phyloP scores from a whole-genome alignment of 2,113 vertebrate genomes.

The Murina feae region DNA sequence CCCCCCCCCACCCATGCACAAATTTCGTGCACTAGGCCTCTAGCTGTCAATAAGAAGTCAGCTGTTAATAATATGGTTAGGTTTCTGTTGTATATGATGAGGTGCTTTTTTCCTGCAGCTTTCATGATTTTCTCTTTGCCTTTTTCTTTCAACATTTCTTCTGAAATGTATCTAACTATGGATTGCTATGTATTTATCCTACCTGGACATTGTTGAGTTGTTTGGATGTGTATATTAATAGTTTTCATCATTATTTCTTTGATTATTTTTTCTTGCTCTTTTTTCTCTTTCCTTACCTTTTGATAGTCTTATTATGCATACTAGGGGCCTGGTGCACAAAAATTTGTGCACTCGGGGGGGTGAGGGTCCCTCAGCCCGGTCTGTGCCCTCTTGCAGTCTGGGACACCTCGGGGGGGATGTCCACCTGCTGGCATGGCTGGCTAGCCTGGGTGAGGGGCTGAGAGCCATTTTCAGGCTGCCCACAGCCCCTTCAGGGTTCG shows the following conservation, averaged over 20 bases:
- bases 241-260: slow-evolving; percentile 32
- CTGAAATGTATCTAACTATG: background rate
- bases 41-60: background rate
- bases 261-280: background rate
- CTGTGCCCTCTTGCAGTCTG: too few relatives aligned
- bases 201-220: background rate
- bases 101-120: background rate
- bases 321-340: too few relatives aligned
- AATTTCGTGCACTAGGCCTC: too few relatives aligned
- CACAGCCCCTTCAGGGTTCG: too few relatives aligned
- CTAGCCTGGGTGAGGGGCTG: too few relatives aligned
- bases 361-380: too few relatives aligned
- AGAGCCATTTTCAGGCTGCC: too few relatives aligned
- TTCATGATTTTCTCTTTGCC: background rate
- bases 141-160: background rate
- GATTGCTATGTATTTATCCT: background rate
- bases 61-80: background rate
- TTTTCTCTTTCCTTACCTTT: background rate
- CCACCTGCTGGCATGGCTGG: too few relatives aligned
- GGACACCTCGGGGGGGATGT: too few relatives aligned
- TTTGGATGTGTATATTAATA: background rate
- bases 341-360: too few relatives aligned
- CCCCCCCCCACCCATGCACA: too few relatives aligned
- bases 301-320: background rate
- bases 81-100: background rate